These are phyloP conservation scores for Perccottus glenii DNA, from an alignment of 2,113 vertebrate species.

Conservation along the genomic window DNA sequence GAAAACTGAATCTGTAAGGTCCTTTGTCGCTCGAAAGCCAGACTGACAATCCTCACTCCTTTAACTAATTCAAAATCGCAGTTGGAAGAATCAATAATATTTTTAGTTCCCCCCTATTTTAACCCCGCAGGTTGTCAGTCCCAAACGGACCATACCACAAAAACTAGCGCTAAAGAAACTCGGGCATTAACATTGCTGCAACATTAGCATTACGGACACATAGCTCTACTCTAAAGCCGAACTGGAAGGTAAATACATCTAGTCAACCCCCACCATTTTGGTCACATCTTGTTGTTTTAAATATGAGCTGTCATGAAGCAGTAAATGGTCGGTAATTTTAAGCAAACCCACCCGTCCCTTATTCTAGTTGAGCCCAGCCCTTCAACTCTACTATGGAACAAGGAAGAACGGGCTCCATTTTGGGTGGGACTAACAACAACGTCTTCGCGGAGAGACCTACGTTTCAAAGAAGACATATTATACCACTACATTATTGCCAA, in stretches of 20 bases:
- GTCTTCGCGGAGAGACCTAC: slow-evolving; percentile 66
- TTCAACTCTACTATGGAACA: slow-evolving; percentile 71
- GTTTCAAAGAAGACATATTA: slow-evolving; percentile 47
- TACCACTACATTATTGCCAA: slow-evolving; percentile 5
- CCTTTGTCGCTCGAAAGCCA: slow-evolving; percentile 6
- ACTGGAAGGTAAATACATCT: slow-evolving; percentile 26
- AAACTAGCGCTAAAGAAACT: slow-evolving; percentile 71
- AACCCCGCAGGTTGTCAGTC: slow-evolving; percentile 81
- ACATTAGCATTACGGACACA: slow-evolving; percentile 49
- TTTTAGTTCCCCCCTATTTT: slow-evolving; percentile 71
- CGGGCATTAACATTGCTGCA: slow-evolving; percentile 65
- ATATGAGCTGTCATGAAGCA: slow-evolving; percentile 4
- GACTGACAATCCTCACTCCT: background rate
- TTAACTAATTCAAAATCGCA: slow-evolving; percentile 16
- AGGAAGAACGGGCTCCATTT: slow-evolving; percentile 86
- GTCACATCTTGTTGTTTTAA: background rate
- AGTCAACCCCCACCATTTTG: background rate
- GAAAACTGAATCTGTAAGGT: slow-evolving; percentile 36
- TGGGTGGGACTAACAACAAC: slow-evolving; percentile 91
- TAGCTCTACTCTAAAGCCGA: slow-evolving; percentile 35
- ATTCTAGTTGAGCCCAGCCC: slow-evolving; percentile 80
- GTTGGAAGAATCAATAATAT: slow-evolving; percentile 53
- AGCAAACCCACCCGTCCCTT: slow-evolving; percentile 75
- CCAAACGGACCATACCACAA: slow-evolving; percentile 87
- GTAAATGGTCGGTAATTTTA: slow-evolving; percentile 31